Base-by-base conservation (phyloP, 2,888 invertebrate genomes). In the Heterodera filipjevi region DNA sequence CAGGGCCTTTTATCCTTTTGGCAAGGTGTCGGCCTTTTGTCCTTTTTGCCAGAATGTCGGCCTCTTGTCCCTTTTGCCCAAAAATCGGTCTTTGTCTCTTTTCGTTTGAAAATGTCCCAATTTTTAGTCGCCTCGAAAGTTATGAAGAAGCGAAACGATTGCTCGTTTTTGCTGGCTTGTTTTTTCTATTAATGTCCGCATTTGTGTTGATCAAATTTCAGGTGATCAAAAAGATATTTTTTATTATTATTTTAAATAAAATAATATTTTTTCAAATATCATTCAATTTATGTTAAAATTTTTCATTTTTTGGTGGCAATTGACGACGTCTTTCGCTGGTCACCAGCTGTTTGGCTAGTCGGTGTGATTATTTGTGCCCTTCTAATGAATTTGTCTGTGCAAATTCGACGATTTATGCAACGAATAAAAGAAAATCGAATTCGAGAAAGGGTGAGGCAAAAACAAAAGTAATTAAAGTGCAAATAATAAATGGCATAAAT, bases 291-390 rank as follows among this genome's bases (percentile, higher is more conserved):
- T n/a, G 19, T 77, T 77, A 49, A 77, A 77, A 22, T 2, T 59
- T 32, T 64, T 59, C 32, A 22, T 74, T 46, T 49, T 53, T n/a
- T 33, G 39, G 35, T 46, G 46, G n/a, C 76, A 30, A 32, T 66
- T 66, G 46, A 66, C 44, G 46, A 39, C 39, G 22, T 74, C 22
- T 74, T 35, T 33, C 32, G 64, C 46, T 79, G 79, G 79, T 79
- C 79, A n/a, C 79, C 79, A n/a, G 79, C 77, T 19, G 79, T 79
- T 19, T 79, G 79, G 79, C 46, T 79, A 19, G 64, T 79, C 59
- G 79, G 79, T 16, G 79, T 79, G 33, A 39, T 79, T 14, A 64
- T 77, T 39, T 79, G 79, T 66, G 79, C 78, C 8, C 64, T 79
- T 10, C 32, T 79, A 16, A 79, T 79, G 79, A 79, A 79, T 53